Evolutionary conservation across 2,797 vertebrate species (phyloP).

Genomic region (Lindbergichthys nudifrons): DNA sequence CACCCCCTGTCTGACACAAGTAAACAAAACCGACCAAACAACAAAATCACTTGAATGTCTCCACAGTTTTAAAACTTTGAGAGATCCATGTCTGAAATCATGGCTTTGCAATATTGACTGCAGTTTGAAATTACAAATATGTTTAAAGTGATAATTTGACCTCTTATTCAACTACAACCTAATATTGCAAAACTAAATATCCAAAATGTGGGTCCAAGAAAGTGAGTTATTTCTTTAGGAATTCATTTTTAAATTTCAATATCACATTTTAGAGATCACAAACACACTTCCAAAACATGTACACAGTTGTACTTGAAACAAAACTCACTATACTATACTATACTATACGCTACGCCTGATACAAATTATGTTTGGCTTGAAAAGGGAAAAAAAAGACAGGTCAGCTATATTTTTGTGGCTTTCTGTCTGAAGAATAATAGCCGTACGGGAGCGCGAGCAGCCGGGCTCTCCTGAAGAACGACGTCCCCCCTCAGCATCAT

Average conservation of each 20-base stretch:
- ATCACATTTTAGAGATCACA: too few relatives aligned
- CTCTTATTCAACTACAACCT: neutral
- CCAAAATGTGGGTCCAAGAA: neutral
- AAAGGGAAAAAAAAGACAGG: conserved; percentile 31
- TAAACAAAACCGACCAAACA: neutral
- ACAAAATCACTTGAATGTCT: neutral
- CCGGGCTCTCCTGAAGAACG: conserved; percentile 62
- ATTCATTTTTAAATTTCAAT: too few relatives aligned
- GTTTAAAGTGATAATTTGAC: neutral
- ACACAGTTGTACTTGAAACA: neutral
- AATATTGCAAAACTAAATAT: neutral
- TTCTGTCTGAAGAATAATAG: conserved; percentile 49
- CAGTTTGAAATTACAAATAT: neutral
- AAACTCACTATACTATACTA: neutral
- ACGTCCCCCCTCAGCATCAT: conserved; percentile 58
- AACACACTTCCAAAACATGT: too few relatives aligned
- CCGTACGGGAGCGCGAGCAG: conserved; percentile 43
- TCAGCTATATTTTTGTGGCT: conserved; percentile 48
- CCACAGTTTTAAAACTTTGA: neutral
- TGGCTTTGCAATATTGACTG: neutral
- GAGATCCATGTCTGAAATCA: neutral
- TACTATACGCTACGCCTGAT: neutral
- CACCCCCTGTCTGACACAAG: neutral
- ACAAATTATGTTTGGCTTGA: conserved; percentile 30
- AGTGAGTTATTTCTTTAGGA: neutral